A percentile compares a stretch with the other conserved stretches of the same genome.
Conservation (phyloP, 2,113 vertebrate species). For the Dascyllus trimaculatus region DNA sequence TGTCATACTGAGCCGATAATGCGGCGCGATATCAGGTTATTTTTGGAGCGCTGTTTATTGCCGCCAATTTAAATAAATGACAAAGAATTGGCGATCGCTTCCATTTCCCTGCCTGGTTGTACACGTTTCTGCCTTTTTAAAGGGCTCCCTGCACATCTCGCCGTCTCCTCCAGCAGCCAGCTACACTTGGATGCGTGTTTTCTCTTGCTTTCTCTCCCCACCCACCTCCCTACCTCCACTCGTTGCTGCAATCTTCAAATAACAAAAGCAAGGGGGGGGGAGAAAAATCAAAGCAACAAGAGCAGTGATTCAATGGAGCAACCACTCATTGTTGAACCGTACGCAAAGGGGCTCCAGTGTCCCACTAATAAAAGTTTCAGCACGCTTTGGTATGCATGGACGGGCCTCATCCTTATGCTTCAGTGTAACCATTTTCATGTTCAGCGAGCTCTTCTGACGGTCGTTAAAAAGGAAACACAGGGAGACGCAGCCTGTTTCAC, state of each 20-base stretch:
- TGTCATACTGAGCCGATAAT: constrained; percentile 70
- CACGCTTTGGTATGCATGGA: constrained; percentile 77
- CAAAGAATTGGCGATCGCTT: constrained; percentile 23
- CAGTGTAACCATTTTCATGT: constrained; percentile 23
- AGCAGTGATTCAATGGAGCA: constrained; percentile 54
- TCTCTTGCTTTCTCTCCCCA: background rate
- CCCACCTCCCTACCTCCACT: constrained; percentile 15
- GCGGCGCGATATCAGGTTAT: constrained; percentile 55
- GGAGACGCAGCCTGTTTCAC: constrained; percentile 14
- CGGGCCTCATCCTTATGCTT: constrained; percentile 54
- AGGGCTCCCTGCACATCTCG: constrained; percentile 10
- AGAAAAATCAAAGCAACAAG: constrained; percentile 24
- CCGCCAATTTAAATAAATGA: constrained; percentile 23
- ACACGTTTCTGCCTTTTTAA: constrained; percentile 4
- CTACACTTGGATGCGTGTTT: constrained; percentile 10
- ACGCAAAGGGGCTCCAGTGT: constrained; percentile 52
- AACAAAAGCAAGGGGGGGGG: constrained; percentile 31
- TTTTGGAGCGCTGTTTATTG: constrained; percentile 35
- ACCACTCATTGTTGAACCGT: constrained; percentile 59
- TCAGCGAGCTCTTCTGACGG: constrained; percentile 25
- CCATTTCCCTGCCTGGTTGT: background rate
- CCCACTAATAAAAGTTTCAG: constrained; percentile 74
- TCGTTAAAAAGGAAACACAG: background rate
- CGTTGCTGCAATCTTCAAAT: constrained; percentile 34
- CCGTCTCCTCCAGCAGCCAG: constrained; percentile 1